phyloP scores from a whole-genome alignment of 2,797 vertebrate genomes.

The Onychomys arenicola region DNA sequence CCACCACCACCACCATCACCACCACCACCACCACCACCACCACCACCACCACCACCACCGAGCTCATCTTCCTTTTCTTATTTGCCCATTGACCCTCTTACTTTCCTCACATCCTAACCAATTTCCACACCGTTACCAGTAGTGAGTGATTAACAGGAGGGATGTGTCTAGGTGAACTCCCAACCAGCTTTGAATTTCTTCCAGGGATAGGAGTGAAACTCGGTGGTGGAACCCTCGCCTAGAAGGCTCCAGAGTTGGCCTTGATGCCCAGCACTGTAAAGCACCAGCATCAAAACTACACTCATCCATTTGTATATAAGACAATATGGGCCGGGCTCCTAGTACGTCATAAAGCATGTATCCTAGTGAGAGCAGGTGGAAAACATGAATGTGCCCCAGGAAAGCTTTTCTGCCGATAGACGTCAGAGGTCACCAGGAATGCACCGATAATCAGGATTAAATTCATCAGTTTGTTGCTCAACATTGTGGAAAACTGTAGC shows the following conservation, averaged over 20 bases:
- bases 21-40: too few species aligned
- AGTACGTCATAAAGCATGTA: background rate
- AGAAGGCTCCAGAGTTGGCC: background rate
- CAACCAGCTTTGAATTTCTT: background rate
- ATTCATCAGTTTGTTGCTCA: background rate
- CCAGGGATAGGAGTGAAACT: background rate
- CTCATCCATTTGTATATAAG: background rate
- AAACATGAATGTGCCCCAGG: background rate
- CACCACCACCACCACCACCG: too few species aligned
- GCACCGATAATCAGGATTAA: background rate
- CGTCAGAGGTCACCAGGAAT: background rate
- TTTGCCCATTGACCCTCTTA: background rate
- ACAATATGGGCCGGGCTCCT: background rate
- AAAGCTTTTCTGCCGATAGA: conserved; percentile 7
- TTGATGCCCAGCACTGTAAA: background rate
- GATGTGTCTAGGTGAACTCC: background rate
- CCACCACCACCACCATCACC: too few species aligned
- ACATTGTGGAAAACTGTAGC: background rate
- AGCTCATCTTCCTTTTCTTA: background rate
- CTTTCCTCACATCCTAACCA: conserved; percentile 41
- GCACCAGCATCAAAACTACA: background rate
- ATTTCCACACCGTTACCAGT: background rate
- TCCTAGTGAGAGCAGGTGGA: conserved; percentile 5
- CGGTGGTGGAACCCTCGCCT: background rate
- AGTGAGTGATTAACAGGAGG: background rate